Conservation (phyloP, 2,797 vertebrate species). For the Rhabdophis nuchalis region DNA sequence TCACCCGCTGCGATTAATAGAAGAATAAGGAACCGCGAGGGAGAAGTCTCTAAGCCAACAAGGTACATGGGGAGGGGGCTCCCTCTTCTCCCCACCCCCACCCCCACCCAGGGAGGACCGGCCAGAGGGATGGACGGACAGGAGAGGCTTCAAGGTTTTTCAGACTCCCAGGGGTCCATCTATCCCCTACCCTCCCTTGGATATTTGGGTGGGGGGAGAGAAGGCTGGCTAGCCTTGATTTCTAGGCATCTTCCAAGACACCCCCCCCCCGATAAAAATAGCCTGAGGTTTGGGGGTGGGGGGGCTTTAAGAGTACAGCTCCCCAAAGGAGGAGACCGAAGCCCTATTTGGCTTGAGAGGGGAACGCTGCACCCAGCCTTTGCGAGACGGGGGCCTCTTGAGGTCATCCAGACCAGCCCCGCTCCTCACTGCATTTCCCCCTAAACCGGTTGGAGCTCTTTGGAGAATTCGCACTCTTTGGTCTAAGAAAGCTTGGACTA, state of each 20-base stretch:
- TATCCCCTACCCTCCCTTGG: neutral
- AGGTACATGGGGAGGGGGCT: slow-evolving; percentile 47
- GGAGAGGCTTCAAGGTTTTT: slow-evolving; percentile 64
- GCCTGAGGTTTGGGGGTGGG: neutral
- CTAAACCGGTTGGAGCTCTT: neutral
- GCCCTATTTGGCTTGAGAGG: neutral
- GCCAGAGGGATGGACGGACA: slow-evolving; percentile 35
- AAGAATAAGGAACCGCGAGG: slow-evolving; percentile 37
- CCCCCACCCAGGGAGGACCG: slow-evolving; percentile 65
- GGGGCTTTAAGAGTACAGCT: too few relatives aligned
- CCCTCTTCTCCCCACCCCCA: slow-evolving; percentile 22
- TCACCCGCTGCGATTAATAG: slow-evolving; percentile 6
- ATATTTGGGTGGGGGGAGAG: neutral
- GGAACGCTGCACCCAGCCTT: neutral
- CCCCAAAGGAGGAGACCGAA: neutral
- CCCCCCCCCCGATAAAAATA: neutral
- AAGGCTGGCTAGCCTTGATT: neutral
- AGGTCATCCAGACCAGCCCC: neutral
- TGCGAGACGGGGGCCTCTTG: neutral
- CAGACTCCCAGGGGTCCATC: too few relatives aligned
- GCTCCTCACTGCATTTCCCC: neutral
- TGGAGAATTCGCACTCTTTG: neutral
- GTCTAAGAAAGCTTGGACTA: neutral
- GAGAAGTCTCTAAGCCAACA: slow-evolving; percentile 38
- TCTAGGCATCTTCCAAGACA: neutral